Base-by-base conservation (phyloP, 2,113 vertebrate species). In the Australoheros scitulus region DNA sequence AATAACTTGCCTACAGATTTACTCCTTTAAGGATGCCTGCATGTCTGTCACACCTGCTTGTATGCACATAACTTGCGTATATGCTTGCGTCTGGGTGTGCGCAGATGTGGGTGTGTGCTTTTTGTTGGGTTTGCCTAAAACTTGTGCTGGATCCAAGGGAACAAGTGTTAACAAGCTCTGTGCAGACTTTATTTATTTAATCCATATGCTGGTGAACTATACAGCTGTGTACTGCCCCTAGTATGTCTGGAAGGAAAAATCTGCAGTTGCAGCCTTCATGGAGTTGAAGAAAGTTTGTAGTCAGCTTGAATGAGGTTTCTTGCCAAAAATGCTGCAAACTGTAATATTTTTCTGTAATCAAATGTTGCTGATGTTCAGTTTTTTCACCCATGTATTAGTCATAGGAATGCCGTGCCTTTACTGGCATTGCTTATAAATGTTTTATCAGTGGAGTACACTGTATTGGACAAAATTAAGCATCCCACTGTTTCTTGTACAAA, bases 161-260 rank as follows among this genome's bases (percentile, higher is more conserved):
- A 92, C 94, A 93, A 95, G 94, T 95, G 94, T 95, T 94, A 95
- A 95, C 94, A 95, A 93, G 94, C 89, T 90, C 80, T 82, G 86
- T 83, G 86, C 92, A 90, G 92, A 88, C 89, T 92, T 81, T 89
- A 92, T 94, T 95, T 93, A 95, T 94, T 95, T 92, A 90, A 92
- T 95, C 94, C 93, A 95, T 95, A 95, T 95, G 94, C 88, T 84
- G 90, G 81, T 84, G 89, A 86, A 83, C 85, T 82, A 77, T 94
- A 93, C 92, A 93, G 92, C 92, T 93, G 92, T 79, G 79, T 84
- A 84, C 89, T 76, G 85, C 84, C 84, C 15, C 88, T 82, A 82
- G 83, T 83, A 74, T 82, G 85, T 94, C 91, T 92, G 90, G 81
- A 80, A 84, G 82, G 86, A 90, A 89, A 93, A 91, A 88, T 88